Percentiles rank a stretch among this genome's conserved stretches.
Conservation (phyloP, 2,797 vertebrate genomes). For the Phyllotis vaccarum region DNA sequence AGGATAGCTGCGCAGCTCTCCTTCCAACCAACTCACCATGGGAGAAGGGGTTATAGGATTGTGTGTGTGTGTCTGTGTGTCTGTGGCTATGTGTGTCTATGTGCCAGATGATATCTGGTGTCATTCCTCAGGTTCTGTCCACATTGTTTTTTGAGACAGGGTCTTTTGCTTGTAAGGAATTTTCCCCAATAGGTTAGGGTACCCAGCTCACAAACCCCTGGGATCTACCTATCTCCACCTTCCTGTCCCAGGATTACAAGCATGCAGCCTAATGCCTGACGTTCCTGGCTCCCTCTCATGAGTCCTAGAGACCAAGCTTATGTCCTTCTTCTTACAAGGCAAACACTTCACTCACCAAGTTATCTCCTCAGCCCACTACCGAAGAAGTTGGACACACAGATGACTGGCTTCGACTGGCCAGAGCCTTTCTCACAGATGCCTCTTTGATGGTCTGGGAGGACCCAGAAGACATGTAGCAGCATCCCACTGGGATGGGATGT, state of each 20-base stretch:
- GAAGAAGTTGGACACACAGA: neutral
- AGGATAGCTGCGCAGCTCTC: neutral
- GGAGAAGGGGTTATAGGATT: neutral
- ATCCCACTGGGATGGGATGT: fast-evolving
- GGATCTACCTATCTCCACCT: neutral
- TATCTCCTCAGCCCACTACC: neutral
- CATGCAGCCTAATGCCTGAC: neutral
- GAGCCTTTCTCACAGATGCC: neutral
- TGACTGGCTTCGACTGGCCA: fast-evolving
- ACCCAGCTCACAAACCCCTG: neutral
- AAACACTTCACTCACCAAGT: neutral
- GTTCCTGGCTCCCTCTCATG: neutral
- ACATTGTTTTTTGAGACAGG: neutral
- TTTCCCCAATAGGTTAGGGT: neutral
- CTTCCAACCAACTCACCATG: neutral
- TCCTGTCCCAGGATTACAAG: neutral
- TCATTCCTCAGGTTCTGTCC: neutral
- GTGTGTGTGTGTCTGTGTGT: neutral
- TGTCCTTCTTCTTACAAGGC: neutral
- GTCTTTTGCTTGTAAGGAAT: neutral
- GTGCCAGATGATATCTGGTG: neutral
- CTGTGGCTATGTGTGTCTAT: neutral
- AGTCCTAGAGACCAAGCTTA: neutral
- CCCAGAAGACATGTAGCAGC: neutral
- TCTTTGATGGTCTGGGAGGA: neutral